A percentile compares a stretch with the other conserved stretches of the same genome.
These are phyloP conservation scores for Oostethus manadensis DNA, from an alignment of 2,113 vertebrate genomes.

Conservation along the genomic window DNA sequence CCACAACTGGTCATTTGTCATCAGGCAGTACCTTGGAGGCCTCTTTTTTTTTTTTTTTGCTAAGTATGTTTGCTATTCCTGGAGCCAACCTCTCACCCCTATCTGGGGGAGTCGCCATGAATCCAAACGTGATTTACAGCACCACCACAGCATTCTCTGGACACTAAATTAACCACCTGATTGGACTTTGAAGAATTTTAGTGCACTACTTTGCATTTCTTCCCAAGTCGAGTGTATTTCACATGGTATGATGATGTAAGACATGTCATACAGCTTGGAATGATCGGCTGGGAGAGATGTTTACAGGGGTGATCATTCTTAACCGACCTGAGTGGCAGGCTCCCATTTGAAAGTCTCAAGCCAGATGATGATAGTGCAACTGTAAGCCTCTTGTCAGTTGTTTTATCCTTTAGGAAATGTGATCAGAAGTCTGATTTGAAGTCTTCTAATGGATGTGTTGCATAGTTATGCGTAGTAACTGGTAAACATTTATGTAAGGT, in stretches of 20 bases:
- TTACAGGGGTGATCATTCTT: constrained; percentile 59
- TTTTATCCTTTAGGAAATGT: constrained; percentile 20
- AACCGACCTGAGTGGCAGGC: constrained; percentile 40
- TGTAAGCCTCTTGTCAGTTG: constrained; percentile 9
- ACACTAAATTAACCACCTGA: constrained; percentile 71
- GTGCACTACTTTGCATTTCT: constrained; percentile 63
- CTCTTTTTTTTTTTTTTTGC: constrained; percentile 50
- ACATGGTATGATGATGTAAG: constrained; percentile 59
- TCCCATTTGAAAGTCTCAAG: constrained; percentile 50
- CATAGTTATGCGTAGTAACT: neutral
- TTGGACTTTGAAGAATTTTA: constrained; percentile 65
- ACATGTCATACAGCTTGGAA: constrained; percentile 54
- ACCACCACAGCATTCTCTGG: constrained; percentile 45
- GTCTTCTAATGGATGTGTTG: constrained; percentile 14
- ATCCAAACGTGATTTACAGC: constrained; percentile 67
- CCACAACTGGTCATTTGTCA: constrained; percentile 56
- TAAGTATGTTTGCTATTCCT: constrained; percentile 61
- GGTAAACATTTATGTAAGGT: constrained; percentile 11
- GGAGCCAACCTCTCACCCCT: constrained; percentile 53
- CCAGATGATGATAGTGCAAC: constrained; percentile 31
- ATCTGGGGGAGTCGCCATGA: constrained; percentile 61
- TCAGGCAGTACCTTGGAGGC: constrained; percentile 33
- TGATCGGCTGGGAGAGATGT: constrained; percentile 51
- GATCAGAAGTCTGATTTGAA: constrained; percentile 5
- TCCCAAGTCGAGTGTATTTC: constrained; percentile 43